Percentiles rank a stretch among this genome's conserved stretches.
Evolutionary conservation across 2,888 invertebrate species (phyloP).

Genomic region (Perdita meconis): DNA sequence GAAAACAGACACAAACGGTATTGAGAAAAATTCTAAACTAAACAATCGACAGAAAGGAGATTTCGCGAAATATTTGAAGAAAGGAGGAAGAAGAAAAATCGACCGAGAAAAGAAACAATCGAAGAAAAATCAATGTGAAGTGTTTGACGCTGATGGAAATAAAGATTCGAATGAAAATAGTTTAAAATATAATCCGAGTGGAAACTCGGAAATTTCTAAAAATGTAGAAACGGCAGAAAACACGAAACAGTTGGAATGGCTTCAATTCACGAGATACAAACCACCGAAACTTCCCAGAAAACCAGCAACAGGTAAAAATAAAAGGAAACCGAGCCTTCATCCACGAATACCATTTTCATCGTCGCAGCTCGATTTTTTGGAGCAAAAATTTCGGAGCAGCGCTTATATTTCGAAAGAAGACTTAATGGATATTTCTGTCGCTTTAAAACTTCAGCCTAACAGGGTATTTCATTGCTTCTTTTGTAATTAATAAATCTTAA

Average conservation of each 20-base stretch:
- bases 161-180: not conserved
- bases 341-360: conserved; percentile 90
- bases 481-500: not conserved
- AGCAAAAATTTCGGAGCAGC: conserved; percentile 88
- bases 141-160: not conserved
- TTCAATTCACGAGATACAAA: conserved; percentile 90
- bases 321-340: conserved; percentile 77
- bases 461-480: conserved; percentile 85
- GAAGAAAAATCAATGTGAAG: not conserved
- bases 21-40: not conserved
- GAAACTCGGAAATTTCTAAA: not conserved
- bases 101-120: not conserved
- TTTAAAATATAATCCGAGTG: not conserved
- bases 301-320: conserved; percentile 73
- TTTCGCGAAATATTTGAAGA: not conserved
- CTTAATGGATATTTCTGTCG: conserved; percentile 87
- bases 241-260: conserved; percentile 85
- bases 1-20: not conserved
- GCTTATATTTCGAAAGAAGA: conserved; percentile 90
- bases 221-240: not conserved
- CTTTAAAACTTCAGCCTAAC: conserved; percentile 88
- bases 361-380: conserved; percentile 88
- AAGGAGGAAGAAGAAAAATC: no score
- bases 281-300: conserved; percentile 90
- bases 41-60: not conserved